A percentile compares a stretch with the other conserved stretches of the same genome.
phyloP scores from a whole-genome alignment of 2,888 invertebrate species.

The Ichneumon xanthorius region DNA sequence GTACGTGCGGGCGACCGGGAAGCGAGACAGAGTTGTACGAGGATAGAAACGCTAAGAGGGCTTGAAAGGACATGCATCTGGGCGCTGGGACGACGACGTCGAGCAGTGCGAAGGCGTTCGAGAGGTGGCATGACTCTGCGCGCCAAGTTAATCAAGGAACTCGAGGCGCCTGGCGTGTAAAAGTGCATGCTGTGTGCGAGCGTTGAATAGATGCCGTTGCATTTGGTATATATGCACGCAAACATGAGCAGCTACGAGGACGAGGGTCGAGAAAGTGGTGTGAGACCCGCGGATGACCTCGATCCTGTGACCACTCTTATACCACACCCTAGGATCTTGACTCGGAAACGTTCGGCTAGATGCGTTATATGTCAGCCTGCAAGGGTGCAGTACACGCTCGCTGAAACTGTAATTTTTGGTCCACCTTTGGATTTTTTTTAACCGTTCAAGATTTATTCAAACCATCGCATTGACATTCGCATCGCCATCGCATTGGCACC shows the following conservation, averaged over 20 bases:
- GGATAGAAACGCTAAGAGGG: slow-evolving; percentile 21
- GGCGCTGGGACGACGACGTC: background rate
- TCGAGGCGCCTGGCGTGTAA: slow-evolving; percentile 34
- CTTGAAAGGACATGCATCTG: background rate
- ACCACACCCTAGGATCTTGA: slow-evolving; percentile 20
- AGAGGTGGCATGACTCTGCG: slow-evolving; percentile 34
- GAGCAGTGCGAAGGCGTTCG: slow-evolving; percentile 27
- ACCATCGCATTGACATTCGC: background rate
- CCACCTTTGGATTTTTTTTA: background rate
- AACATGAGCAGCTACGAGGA: slow-evolving; percentile 45
- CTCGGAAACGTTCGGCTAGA: slow-evolving; percentile 4
- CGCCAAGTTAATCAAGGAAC: slow-evolving; percentile 57
- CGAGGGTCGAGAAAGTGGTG: slow-evolving; percentile 79
- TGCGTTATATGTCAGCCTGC: background rate
- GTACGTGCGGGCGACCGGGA: slow-evolving; percentile 18
- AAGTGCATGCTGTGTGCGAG: slow-evolving; percentile 24
- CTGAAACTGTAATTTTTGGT: background rate
- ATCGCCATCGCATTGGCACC: too few relatives aligned
- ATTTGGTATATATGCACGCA: background rate
- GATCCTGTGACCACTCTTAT: slow-evolving; percentile 69
- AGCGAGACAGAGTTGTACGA: slow-evolving; percentile 42
- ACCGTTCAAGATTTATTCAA: background rate
- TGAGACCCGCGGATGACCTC: slow-evolving; percentile 73
- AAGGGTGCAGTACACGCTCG: background rate
- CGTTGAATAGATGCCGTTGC: slow-evolving; percentile 37